phyloP scores from a whole-genome alignment of 2,113 vertebrate species.

The Choloepus hoffmanni region DNA sequence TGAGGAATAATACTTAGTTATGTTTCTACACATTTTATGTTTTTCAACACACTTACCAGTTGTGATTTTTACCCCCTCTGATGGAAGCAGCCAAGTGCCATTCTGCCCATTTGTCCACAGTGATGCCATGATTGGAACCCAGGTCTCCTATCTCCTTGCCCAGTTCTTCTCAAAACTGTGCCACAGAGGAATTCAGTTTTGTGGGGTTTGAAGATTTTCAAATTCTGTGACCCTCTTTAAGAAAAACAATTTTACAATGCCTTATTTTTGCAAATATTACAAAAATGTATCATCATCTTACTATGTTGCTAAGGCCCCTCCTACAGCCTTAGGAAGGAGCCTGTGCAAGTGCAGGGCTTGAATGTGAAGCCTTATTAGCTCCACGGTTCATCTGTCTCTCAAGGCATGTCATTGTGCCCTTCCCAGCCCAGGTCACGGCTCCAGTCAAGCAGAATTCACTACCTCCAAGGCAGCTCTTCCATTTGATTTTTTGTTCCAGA shows the following conservation, averaged over 20 bases:
- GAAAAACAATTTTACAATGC: background rate
- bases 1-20: background rate
- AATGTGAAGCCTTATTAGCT: background rate
- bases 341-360: background rate
- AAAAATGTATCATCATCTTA: background rate
- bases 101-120: background rate
- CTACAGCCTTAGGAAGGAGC: conserved; percentile 5
- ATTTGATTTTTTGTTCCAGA: conserved; percentile 31
- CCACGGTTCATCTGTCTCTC: background rate
- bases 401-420: background rate
- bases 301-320: background rate
- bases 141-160: conserved; percentile 7
- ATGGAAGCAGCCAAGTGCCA: background rate
- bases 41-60: background rate
- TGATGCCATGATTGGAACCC: background rate
- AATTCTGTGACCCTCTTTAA: conserved; percentile 20
- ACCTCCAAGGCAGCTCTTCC: background rate
- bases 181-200: too few relatives aligned
- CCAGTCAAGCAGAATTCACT: background rate
- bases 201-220: too few relatives aligned
- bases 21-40: conserved; percentile 33
- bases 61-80: background rate
- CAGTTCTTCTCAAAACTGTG: background rate
- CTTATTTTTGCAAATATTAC: conserved; percentile 37
- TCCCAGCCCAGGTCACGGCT: background rate